These are phyloP conservation scores for Malaclemys terrapin DNA, from an alignment of 2,113 vertebrate species.

Conservation along the genomic window DNA sequence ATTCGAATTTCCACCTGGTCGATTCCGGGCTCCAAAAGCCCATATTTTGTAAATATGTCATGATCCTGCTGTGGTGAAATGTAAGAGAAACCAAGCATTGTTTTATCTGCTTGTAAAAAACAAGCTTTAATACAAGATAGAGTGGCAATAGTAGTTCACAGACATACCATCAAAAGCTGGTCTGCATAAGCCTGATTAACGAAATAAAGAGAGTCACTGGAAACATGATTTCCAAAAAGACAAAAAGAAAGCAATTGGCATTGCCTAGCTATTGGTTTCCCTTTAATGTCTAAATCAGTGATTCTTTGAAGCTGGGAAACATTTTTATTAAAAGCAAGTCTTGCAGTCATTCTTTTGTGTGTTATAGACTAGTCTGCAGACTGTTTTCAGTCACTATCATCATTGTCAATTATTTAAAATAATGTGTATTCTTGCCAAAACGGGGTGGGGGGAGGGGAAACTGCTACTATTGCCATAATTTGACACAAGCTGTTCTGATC, in stretches of 20 bases:
- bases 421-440: neutral
- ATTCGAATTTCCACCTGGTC: conserved; percentile 60
- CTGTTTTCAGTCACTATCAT: too few species aligned
- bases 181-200: neutral
- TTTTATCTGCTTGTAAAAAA: too few species aligned
- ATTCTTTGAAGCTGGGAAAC: neutral
- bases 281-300: neutral
- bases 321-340: neutral
- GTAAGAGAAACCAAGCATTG: neutral
- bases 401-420: neutral
- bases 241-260: neutral
- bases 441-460: neutral
- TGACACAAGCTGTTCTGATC: neutral
- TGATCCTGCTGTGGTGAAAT: neutral
- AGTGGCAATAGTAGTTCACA: neutral
- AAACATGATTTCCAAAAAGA: neutral
- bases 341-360: neutral
- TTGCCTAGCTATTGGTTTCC: neutral
- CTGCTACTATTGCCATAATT: accelerated
- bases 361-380: neutral
- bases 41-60: neutral
- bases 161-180: neutral
- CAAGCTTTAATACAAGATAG: neutral
- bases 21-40: conserved; percentile 47
- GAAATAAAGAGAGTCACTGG: neutral